A percentile compares a stretch with the other conserved stretches of the same genome.
phyloP scores from a whole-genome alignment of 2,113 vertebrate genomes.

The Papio anubis region DNA sequence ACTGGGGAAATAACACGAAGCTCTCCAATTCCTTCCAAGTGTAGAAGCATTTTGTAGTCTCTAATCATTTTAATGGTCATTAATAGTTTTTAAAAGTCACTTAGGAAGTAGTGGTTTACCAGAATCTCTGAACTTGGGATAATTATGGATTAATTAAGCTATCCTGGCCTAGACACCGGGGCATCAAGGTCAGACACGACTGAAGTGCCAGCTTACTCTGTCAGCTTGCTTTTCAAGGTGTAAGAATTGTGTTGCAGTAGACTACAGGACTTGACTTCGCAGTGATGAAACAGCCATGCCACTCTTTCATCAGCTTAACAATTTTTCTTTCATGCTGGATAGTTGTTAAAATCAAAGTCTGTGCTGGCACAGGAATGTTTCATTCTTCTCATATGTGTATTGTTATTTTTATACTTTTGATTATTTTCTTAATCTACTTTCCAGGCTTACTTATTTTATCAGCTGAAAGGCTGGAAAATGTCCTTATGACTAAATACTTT shows the following conservation, averaged over 20 bases:
- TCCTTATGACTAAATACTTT: slow-evolving; percentile 76
- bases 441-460: slow-evolving; percentile 83
- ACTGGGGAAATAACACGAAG: neutral
- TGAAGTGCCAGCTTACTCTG: slow-evolving; percentile 36
- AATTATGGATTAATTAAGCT: slow-evolving; percentile 58
- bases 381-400: slow-evolving; percentile 74
- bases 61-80: slow-evolving; percentile 21
- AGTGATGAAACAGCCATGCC: slow-evolving; percentile 62
- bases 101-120: slow-evolving; percentile 58
- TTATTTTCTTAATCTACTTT: slow-evolving; percentile 82
- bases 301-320: slow-evolving; percentile 53
- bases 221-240: slow-evolving; percentile 73
- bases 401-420: slow-evolving; percentile 76
- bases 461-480: slow-evolving; percentile 82
- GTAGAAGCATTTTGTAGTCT: neutral
- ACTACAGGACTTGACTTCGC: slow-evolving; percentile 53
- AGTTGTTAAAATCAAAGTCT: slow-evolving; percentile 69
- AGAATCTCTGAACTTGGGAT: slow-evolving; percentile 52
- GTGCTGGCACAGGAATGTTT: slow-evolving; percentile 55
- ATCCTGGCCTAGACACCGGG: neutral
- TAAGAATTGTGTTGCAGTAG: slow-evolving; percentile 64
- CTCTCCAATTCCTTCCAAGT: slow-evolving; percentile 19
- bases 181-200: neutral
- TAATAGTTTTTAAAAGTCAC: slow-evolving; percentile 44
- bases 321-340: slow-evolving; percentile 41